phyloP scores from a whole-genome alignment of 1,140 invertebrate genomes.

The Trissolcus basalis region DNA sequence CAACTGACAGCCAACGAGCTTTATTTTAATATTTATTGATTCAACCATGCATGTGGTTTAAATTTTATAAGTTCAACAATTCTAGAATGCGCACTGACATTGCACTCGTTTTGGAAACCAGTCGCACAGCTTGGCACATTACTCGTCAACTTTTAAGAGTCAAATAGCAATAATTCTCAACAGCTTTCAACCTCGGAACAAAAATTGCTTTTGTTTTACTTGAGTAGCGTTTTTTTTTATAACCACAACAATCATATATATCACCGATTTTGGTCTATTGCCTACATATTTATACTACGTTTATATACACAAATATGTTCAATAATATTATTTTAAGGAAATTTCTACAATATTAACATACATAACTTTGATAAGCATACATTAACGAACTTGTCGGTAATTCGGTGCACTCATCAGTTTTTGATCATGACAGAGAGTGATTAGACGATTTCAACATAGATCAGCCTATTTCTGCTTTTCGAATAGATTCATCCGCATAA shows the following conservation, averaged over 20 bases:
- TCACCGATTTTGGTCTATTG: conserved; percentile 30
- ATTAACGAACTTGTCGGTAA: conserved; percentile 52
- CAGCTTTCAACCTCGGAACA: conserved; percentile 38
- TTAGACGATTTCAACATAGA: background rate
- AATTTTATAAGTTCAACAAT: background rate
- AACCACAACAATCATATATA: conserved; percentile 59
- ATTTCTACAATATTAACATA: conserved; percentile 59
- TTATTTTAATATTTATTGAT: background rate
- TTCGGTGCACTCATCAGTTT: conserved; percentile 55
- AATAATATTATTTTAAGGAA: conserved; percentile 56
- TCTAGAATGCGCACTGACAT: background rate
- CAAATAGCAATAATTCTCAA: conserved; percentile 40
- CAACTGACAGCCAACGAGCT: conserved; percentile 20
- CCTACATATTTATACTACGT: conserved; percentile 63
- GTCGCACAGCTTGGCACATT: conserved; percentile 50
- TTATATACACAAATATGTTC: conserved; percentile 65
- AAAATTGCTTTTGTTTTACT: conserved; percentile 61
- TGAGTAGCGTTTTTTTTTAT: conserved; percentile 37
- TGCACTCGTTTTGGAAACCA: conserved; percentile 7
- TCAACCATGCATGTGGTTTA: background rate
- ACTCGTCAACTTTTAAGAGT: conserved; percentile 35
- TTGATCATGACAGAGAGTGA: conserved; percentile 43
- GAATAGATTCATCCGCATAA: conserved; percentile 16
- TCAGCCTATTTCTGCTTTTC: no score
- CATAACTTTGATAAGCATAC: conserved; percentile 59